A percentile compares a stretch with the other conserved stretches of the same genome.
Evolutionary conservation across 1,140 invertebrate species (phyloP).

Genomic region (Megalonaias nervosa): DNA sequence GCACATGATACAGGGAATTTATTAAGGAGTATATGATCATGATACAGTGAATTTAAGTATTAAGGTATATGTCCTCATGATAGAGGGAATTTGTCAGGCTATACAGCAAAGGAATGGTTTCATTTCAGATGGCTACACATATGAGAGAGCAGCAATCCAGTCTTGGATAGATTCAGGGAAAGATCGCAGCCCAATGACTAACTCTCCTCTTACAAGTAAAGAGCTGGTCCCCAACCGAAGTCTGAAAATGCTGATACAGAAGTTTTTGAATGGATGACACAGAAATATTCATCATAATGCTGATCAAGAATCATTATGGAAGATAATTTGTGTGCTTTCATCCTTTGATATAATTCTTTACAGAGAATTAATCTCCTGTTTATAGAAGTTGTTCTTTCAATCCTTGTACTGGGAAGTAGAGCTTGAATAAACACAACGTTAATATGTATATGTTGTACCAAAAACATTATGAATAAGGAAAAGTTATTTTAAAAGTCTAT

Average conservation of each 20-base stretch:
- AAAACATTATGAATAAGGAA: too few species aligned
- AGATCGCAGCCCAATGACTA: conserved; percentile 84
- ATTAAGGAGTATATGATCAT: background rate
- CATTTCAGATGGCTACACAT: conserved; percentile 82
- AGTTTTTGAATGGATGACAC: conserved; percentile 34
- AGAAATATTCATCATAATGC: background rate
- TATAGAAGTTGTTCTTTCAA: too few species aligned
- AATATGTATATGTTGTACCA: too few species aligned
- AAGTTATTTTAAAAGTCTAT: too few species aligned
- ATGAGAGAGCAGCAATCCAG: conserved; percentile 82
- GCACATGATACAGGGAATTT: too few species aligned
- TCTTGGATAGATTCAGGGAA: conserved; percentile 84
- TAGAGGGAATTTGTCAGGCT: background rate
- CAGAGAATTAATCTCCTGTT: too few species aligned
- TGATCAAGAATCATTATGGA: too few species aligned
- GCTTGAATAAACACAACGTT: too few species aligned
- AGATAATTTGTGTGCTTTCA: too few species aligned
- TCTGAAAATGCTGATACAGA: conserved; percentile 69
- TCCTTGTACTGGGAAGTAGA: too few species aligned
- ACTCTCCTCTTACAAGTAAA: conserved; percentile 76
- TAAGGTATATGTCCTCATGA: background rate
- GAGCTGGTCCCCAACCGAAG: conserved; percentile 76
- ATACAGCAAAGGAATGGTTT: background rate
- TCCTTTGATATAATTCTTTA: too few species aligned
- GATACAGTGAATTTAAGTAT: background rate